phyloP scores from a whole-genome alignment of 1,140 invertebrate genomes.

The Hycleus phaleratus region DNA sequence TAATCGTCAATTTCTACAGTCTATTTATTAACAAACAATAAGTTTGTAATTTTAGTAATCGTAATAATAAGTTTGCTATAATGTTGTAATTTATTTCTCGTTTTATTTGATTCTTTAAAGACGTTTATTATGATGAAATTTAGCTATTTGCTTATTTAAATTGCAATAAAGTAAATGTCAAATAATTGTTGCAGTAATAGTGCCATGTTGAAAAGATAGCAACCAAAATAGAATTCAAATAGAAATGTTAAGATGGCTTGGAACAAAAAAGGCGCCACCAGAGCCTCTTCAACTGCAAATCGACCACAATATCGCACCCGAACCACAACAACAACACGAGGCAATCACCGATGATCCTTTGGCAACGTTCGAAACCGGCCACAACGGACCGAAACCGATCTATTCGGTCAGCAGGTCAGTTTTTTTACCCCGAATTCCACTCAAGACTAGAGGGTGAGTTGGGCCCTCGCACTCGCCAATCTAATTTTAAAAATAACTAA shows the following conservation, averaged over 20 bases:
- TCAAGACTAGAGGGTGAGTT: constrained; percentile 19
- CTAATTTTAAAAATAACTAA: background rate
- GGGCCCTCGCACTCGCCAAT: background rate
- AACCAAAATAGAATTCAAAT: background rate
- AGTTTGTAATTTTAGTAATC: background rate
- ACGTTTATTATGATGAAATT: background rate
- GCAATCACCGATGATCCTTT: constrained; percentile 18
- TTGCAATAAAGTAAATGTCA: background rate
- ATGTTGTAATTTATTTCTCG: no score
- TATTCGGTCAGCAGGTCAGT: constrained; percentile 30
- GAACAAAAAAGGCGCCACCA: constrained; percentile 12
- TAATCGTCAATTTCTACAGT: background rate
- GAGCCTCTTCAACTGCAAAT: background rate
- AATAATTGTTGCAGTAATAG: background rate
- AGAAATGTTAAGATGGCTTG: constrained; percentile 21
- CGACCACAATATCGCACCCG: background rate
- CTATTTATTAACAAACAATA: constrained; percentile 1
- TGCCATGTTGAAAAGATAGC: constrained; percentile 5
- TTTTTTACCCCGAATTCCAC: constrained; percentile 17
- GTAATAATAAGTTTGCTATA: background rate
- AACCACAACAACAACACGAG: constrained; percentile 1
- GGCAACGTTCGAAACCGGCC: constrained; percentile 4
- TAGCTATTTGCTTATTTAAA: background rate
- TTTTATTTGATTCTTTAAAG: background rate
- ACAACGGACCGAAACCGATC: constrained; percentile 11